Conservation (phyloP, 2,113 vertebrate genomes). For the Thunnus thynnus region DNA sequence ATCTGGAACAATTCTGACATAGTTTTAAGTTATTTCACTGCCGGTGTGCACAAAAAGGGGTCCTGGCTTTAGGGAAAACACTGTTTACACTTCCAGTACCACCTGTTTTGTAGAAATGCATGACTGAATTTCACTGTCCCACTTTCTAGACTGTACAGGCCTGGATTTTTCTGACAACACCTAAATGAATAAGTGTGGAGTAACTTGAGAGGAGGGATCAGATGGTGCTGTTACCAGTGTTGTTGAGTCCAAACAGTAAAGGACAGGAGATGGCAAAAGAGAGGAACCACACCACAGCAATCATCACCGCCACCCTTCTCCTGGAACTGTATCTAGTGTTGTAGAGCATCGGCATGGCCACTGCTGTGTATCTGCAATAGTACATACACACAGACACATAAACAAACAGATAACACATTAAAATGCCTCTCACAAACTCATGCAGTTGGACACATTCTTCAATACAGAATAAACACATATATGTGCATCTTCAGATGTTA, state of each 20-base stretch:
- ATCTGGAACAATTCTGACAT: too few species aligned
- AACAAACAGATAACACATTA: conserved; percentile 1
- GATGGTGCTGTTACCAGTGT: conserved; percentile 74
- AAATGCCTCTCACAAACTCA: not conserved
- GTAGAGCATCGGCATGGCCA: conserved; percentile 86
- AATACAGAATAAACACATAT: not conserved
- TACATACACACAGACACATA: not conserved
- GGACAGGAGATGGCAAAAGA: conserved; percentile 87
- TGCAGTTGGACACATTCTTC: not conserved
- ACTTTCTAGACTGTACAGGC: not conserved
- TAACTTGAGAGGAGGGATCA: not conserved
- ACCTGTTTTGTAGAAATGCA: not conserved
- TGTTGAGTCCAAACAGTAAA: conserved; percentile 85
- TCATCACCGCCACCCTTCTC: conserved; percentile 84
- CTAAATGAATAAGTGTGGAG: not conserved
- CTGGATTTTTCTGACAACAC: not conserved
- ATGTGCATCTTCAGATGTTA: not conserved
- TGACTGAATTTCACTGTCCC: conserved; percentile 1
- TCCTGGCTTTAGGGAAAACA: too few species aligned
- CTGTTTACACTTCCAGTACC: not conserved
- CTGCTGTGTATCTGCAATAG: conserved; percentile 81
- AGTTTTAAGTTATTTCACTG: too few species aligned
- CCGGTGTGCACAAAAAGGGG: too few species aligned
- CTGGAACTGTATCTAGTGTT: conserved; percentile 86
- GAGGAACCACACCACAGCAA: conserved; percentile 85